phyloP scores from a whole-genome alignment of 2,888 invertebrate species.

The Ornithoptera priamus region DNA sequence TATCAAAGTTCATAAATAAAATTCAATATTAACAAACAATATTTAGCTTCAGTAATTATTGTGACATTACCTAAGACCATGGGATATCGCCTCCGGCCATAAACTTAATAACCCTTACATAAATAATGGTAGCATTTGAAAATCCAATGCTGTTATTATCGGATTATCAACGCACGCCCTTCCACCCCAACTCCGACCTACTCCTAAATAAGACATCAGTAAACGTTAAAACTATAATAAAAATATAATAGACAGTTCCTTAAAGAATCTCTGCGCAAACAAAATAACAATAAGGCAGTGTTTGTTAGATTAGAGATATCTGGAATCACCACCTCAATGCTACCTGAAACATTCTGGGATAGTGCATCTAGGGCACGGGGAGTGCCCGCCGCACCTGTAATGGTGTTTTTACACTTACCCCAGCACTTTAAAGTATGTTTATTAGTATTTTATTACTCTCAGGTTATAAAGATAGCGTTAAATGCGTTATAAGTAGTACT shows the following conservation, averaged over 20 bases:
- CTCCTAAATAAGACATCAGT: constrained; percentile 50
- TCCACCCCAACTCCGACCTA: constrained; percentile 33
- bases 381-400: constrained; percentile 13
- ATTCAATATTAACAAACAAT: too few species aligned
- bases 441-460: constrained; percentile 15
- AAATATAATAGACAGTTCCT: not conserved
- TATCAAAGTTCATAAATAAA: too few species aligned
- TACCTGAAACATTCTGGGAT: constrained; percentile 21
- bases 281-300: constrained; percentile 2
- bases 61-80: not conserved
- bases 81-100: constrained; percentile 8
- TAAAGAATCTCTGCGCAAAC: not conserved
- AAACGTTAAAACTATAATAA: not conserved
- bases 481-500: not conserved
- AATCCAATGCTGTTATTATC: constrained; percentile 40
- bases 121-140: constrained; percentile 32
- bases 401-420: constrained; percentile 26
- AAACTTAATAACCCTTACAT: constrained; percentile 23
- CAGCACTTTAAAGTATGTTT: constrained; percentile 16
- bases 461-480: constrained; percentile 18
- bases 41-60: not conserved
- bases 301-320: constrained; percentile 22
- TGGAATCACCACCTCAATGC: constrained; percentile 15
- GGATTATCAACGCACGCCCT: constrained; percentile 46
- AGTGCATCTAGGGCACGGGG: constrained; percentile 12